Conservation (phyloP, 2,113 vertebrate species). For the Cercocebus atys region DNA sequence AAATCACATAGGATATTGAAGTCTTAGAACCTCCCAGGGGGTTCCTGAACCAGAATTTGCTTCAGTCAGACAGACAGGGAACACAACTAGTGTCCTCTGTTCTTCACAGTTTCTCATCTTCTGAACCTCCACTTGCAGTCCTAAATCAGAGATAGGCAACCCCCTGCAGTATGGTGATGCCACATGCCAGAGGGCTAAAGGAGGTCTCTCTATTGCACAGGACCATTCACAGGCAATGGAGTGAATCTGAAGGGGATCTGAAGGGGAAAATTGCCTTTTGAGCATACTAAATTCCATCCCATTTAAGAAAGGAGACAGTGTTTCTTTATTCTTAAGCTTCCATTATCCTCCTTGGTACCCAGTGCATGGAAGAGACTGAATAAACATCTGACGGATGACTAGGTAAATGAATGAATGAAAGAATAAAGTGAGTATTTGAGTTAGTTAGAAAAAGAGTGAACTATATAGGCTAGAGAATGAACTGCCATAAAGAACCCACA, state of each 20-base stretch:
- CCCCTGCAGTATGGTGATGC: neutral
- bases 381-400: neutral
- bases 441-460: neutral
- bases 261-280: neutral
- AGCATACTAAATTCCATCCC: neutral
- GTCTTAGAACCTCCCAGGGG: neutral
- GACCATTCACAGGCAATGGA: neutral
- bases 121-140: neutral
- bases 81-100: neutral
- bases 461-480: neutral
- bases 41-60: neutral
- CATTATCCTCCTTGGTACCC: neutral
- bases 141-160: neutral
- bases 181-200: neutral
- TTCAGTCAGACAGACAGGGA: neutral
- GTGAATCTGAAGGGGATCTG: neutral
- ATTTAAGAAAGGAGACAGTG: neutral
- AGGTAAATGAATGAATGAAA: neutral
- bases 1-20: neutral
- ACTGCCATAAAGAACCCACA: neutral
- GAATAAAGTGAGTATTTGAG: neutral
- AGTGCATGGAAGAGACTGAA: neutral
- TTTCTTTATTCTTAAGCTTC: neutral
- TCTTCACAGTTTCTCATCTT: neutral
- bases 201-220: neutral